phyloP scores from a whole-genome alignment of 2,888 invertebrate genomes.

The Druceiella hillmani region DNA sequence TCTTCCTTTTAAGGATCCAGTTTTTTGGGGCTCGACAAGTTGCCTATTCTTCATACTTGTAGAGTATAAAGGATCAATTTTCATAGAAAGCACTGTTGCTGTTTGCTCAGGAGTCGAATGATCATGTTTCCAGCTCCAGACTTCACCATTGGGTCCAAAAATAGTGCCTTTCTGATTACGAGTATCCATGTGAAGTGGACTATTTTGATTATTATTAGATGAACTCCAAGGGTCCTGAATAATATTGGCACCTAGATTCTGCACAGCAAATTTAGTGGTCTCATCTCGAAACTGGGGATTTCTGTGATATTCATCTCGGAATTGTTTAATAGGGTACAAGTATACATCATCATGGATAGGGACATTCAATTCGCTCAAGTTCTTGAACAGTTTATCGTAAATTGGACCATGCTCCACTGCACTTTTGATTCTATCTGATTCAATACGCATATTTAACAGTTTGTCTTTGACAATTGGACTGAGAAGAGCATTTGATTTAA shows the following conservation, averaged over 20 bases:
- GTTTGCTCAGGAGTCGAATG: conserved; percentile 45
- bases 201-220: conserved; percentile 36
- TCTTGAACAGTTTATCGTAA: conserved; percentile 53
- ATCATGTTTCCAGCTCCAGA: conserved; percentile 51
- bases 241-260: conserved; percentile 41
- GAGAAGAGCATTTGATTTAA: conserved; percentile 45
- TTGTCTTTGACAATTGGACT: conserved; percentile 47
- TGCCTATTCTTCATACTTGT: conserved; percentile 42
- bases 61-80: conserved; percentile 45
- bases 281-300: conserved; percentile 53
- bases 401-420: conserved; percentile 55
- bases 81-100: conserved; percentile 44
- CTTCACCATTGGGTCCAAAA: conserved; percentile 49
- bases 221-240: conserved; percentile 42
- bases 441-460: conserved; percentile 48
- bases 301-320: conserved; percentile 49
- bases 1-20: conserved; percentile 33
- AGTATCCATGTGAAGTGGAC: conserved; percentile 32
- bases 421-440: conserved; percentile 53
- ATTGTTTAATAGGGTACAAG: conserved; percentile 49
- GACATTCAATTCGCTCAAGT: conserved; percentile 48
- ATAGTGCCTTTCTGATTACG: conserved; percentile 47
- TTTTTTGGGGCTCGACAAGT: conserved; percentile 44
- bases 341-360: conserved; percentile 49
- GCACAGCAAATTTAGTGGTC: conserved; percentile 46